Evolutionary conservation across 1,140 invertebrate genomes (phyloP).

Genomic region (Sycobia sp.): DNA sequence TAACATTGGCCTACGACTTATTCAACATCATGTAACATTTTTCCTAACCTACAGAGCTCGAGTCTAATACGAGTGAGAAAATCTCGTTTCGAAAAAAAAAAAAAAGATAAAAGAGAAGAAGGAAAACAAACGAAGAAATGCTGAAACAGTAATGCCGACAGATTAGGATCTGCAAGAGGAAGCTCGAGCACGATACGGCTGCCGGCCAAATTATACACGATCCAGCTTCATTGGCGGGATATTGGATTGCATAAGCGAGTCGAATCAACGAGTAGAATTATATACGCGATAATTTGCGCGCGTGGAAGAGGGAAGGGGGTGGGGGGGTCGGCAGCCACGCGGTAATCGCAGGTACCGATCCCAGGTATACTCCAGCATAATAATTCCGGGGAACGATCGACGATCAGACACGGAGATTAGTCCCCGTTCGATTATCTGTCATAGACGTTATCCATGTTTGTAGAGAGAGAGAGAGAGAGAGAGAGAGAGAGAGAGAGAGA

Average conservation of each 20-base stretch:
- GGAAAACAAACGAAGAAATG: not conserved
- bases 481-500: not conserved
- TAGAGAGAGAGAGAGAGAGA: not conserved
- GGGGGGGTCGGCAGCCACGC: too few relatives aligned
- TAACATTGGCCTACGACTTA: too few relatives aligned
- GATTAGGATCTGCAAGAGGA: too few relatives aligned
- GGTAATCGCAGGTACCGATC: not conserved
- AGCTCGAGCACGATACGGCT: not conserved
- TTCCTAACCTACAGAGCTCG: too few relatives aligned
- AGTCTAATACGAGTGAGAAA: too few relatives aligned
- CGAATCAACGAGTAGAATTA: slow-evolving; percentile 26
- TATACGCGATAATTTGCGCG: slow-evolving; percentile 26
- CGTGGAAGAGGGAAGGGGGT: not conserved
- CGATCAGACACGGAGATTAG: slow-evolving; percentile 26
- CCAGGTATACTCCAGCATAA: slow-evolving; percentile 14
- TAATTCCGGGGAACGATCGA: slow-evolving; percentile 19
- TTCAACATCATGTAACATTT: too few relatives aligned
- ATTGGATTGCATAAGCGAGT: slow-evolving; percentile 25
- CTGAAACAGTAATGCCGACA: too few relatives aligned
- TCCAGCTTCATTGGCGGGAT: slow-evolving; percentile 14
- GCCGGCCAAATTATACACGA: slow-evolving; percentile 3
- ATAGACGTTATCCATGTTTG: slow-evolving; percentile 8
- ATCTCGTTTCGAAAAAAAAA: too few relatives aligned
- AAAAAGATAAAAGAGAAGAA: too few relatives aligned
- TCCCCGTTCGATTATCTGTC: slow-evolving; percentile 26